Base-by-base conservation (phyloP, 2,888 invertebrate species). In the Ceratothoa steindachneri region DNA sequence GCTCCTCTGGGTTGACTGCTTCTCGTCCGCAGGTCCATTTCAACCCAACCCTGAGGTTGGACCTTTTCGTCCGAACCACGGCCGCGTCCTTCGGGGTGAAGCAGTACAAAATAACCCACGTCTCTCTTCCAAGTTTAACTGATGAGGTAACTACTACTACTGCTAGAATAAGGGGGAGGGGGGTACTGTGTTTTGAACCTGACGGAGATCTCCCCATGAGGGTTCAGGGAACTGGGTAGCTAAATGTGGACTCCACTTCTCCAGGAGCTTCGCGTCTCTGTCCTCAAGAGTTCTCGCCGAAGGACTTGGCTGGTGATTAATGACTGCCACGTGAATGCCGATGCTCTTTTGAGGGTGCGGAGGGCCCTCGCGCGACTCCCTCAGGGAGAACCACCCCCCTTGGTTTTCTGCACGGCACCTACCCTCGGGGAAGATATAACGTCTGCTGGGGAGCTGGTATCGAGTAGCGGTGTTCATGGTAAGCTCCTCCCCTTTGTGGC, bases 221-320 rank as follows among this genome's bases (percentile, higher is more conserved):
- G n/a, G n/a, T n/a, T n/a, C n/a, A n/a, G n/a, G n/a, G n/a, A n/a
- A n/a, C n/a, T n/a, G n/a, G n/a, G n/a, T n/a, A n/a, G n/a, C n/a
- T n/a, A n/a, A n/a, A n/a, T n/a, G n/a, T n/a, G n/a, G n/a, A n/a
- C n/a, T n/a, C 41, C 15, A 41, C 5, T 41, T 69, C n/a, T 5
- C 1, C 51, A 75, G 75, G 75, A 75, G 53, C 51, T 75, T n/a
- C 69, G 72, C 0, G 69, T 72, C n/a, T 72, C 69, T 1, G 72
- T 72, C 28, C 72, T 75, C 28, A 75, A 72, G 72, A 67, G 72
- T 1, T 72, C 72, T 0, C 65, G 75, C n/a, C 51, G 75, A 22
- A 69, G 69, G 41, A 75, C 75, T 19, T 75, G 75, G 75, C 72
- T 75, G 22, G 71, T 75, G 22, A 31, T 75, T 53, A 53, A 72